phyloP scores from a whole-genome alignment of 1,140 invertebrate genomes.

The Zaprionus inermis region DNA sequence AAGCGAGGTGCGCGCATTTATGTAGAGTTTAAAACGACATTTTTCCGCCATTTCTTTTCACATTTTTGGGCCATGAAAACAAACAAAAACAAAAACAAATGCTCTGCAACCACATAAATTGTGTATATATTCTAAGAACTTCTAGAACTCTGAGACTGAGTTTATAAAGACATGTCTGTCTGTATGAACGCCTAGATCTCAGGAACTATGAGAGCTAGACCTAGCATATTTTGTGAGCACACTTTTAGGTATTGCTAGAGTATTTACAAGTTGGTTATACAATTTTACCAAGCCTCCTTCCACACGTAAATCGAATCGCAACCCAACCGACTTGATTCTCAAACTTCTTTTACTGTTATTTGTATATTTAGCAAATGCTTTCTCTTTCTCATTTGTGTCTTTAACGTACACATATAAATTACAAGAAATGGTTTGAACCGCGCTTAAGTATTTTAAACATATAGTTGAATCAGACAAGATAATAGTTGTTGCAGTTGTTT shows the following conservation, averaged over 20 bases:
- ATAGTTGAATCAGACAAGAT: slow-evolving; percentile 15
- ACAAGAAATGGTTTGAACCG: slow-evolving; percentile 17
- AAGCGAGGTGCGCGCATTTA: not conserved
- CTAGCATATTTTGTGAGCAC: too few species aligned
- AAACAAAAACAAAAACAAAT: too few species aligned
- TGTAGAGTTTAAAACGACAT: slow-evolving; percentile 1
- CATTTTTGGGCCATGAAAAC: not conserved
- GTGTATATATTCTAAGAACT: too few species aligned
- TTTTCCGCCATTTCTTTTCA: not conserved
- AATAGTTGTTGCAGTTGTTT: slow-evolving; percentile 19
- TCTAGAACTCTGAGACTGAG: too few species aligned
- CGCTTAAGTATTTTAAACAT: slow-evolving; percentile 36
- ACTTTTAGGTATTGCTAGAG: too few species aligned
- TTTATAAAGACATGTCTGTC: too few species aligned
- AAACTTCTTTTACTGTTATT: slow-evolving; percentile 5
- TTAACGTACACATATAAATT: slow-evolving; percentile 16
- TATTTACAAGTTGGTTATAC: too few species aligned
- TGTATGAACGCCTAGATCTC: not conserved
- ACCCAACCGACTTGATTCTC: not conserved
- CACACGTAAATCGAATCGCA: too few species aligned
- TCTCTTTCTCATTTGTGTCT: slow-evolving; percentile 16
- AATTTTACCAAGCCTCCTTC: too few species aligned
- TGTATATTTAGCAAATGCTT: slow-evolving; percentile 46
- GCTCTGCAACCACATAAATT: too few species aligned
- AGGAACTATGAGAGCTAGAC: too few species aligned